Evolutionary conservation across 2,797 vertebrate species (phyloP), one percentile per base, ranked within the genome.

Genomic region (Tapera naevia): DNA sequence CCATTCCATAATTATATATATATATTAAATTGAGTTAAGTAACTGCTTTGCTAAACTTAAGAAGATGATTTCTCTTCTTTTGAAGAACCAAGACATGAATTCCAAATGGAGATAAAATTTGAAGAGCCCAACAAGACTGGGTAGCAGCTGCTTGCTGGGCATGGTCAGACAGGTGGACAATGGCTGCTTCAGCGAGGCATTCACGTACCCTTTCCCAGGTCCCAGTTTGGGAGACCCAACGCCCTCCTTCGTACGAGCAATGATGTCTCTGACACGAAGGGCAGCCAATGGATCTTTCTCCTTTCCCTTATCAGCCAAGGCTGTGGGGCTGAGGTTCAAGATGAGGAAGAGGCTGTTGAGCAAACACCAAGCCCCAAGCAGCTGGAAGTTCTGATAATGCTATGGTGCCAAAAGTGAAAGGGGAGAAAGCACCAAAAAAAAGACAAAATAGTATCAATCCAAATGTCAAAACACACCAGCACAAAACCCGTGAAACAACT

Each of bases 331-430:
- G 96, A 99, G 98, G 96, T 99, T 99, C 65, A 99, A 97, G 97
- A 99, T 99, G 97, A 99, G 98, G 98, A 99, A 99, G 86, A 99
- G 97, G 97, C 99, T 99, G 97, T 99, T 99, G 71, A 99, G 96
- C 95, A 99, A 98, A 97, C 99, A 99, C 99, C 99, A 99, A 84
- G 99, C 99, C 30, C 99, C 99, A 22, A 99, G 98, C 90, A 99
- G 98, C 93, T 99, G 99, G 97, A 99, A 99, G 97, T 99, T 99
- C 98, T 99, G 99, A 97, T 99, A 99, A 97, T 99, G 99, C 99
- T 99, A 97, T 93, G 91, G 10, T 39, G 39, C 60, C 90, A 84
- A 33, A 73, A 61, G 65, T 13, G 15, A 48, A 50, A 70, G 25
- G 66, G 80, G 14, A 11, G 3, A 69, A 75, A 30, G 39, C 66